phyloP scores from a whole-genome alignment of 2,888 invertebrate species.

The Isoperla grammatica region DNA sequence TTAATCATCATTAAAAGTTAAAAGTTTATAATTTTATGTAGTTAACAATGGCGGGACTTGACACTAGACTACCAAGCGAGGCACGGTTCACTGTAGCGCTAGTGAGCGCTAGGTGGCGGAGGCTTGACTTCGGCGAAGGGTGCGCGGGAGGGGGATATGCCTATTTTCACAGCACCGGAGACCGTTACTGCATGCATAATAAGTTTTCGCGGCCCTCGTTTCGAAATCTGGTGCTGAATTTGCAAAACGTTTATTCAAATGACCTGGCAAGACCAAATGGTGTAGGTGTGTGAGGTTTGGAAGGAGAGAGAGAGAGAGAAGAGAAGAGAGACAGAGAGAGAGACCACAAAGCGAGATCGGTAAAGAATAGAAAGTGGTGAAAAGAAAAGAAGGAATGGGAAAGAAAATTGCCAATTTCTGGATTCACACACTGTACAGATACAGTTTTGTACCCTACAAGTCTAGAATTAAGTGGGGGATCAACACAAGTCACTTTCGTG shows the following conservation, averaged over 20 bases:
- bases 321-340: neutral
- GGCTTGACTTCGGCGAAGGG: neutral
- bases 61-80: constrained; percentile 3
- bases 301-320: neutral
- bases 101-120: neutral
- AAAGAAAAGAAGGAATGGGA: constrained; percentile 3
- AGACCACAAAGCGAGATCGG: neutral
- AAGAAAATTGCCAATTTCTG: constrained; percentile 23
- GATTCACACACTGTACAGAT: constrained; percentile 11
- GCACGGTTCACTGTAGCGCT: neutral
- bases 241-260: constrained; percentile 28
- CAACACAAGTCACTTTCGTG: too few species aligned
- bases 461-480: too few species aligned
- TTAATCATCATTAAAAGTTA: constrained; percentile 4
- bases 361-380: neutral
- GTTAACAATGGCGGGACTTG: neutral
- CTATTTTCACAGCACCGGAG: constrained; percentile 20
- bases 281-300: constrained; percentile 20
- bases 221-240: constrained; percentile 27
- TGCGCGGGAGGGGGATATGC: constrained; percentile 18
- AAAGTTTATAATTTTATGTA: constrained; percentile 16
- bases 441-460: too few species aligned
- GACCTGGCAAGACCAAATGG: constrained; percentile 26
- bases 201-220: constrained; percentile 23
- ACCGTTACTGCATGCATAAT: constrained; percentile 25